Percentiles rank a stretch among this genome's conserved stretches.
Conservation (phyloP, 2,113 vertebrate species). For the Lepisosteus oculatus region DNA sequence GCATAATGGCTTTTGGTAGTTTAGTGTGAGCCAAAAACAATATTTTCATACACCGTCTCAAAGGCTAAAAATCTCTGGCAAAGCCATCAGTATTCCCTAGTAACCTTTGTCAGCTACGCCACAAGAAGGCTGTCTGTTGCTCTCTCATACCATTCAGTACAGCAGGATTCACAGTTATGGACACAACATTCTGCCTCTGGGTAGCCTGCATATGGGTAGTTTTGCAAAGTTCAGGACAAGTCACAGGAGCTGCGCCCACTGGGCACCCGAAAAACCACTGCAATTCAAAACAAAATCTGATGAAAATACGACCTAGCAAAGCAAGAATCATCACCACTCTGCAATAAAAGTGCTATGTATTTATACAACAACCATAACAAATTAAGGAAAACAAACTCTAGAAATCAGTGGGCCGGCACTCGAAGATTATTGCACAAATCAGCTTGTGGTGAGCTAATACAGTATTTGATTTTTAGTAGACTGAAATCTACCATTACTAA, state of each 20-base stretch:
- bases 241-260: constrained; percentile 41
- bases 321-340: not conserved
- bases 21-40: no score
- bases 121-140: constrained; percentile 39
- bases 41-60: not conserved
- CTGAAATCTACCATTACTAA: no score
- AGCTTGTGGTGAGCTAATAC: no score
- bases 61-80: not conserved
- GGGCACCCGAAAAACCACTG: constrained; percentile 51
- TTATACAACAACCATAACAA: not conserved
- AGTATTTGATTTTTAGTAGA: no score
- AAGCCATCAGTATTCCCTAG: not conserved
- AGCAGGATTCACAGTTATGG: constrained; percentile 47
- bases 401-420: no score
- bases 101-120: constrained; percentile 37
- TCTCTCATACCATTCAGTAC: constrained; percentile 44
- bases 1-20: no score
- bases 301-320: not conserved
- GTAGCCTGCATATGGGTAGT: constrained; percentile 34
- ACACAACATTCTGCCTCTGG: constrained; percentile 37
- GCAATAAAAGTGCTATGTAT: no score
- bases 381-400: no score
- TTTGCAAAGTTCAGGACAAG: constrained; percentile 45
- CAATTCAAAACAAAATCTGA: constrained; percentile 51
- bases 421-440: no score